Evolutionary conservation across 2,888 invertebrate genomes (phyloP).

Genomic region (Pristionchus entomophagus): DNA sequence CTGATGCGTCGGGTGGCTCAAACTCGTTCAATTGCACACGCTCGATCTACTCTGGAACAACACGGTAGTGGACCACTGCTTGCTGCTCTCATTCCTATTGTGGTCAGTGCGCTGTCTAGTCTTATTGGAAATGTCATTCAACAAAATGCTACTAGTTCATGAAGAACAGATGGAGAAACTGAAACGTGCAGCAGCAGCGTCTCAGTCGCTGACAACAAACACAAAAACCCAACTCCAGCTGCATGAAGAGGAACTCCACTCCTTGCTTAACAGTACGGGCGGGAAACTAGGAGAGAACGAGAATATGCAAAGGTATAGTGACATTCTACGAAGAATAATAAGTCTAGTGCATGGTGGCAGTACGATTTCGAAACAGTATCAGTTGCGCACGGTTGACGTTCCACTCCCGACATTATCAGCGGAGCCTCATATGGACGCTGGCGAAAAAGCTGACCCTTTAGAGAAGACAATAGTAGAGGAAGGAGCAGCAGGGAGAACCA

Average conservation of each 20-base stretch:
- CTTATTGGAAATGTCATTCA: slow-evolving; percentile 30
- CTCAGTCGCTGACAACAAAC: neutral
- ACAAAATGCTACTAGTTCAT: slow-evolving; percentile 15
- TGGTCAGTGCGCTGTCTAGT: neutral
- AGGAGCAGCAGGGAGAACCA: no score
- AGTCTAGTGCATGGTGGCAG: neutral
- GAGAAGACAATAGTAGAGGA: neutral
- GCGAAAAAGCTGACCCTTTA: neutral
- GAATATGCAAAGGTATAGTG: neutral
- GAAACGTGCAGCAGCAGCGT: neutral
- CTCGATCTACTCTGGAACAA: neutral
- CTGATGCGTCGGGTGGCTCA: neutral
- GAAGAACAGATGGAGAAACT: slow-evolving; percentile 3
- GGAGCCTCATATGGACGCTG: neutral
- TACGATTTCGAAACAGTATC: neutral
- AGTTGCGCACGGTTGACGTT: neutral
- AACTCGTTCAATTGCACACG: neutral
- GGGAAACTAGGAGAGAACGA: neutral
- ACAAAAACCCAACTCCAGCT: neutral
- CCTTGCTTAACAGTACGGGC: neutral
- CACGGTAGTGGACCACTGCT: neutral
- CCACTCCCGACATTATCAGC: no score
- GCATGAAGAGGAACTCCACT: slow-evolving; percentile 3
- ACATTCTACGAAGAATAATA: neutral
- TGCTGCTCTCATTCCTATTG: slow-evolving; percentile 34